phyloP scores from a whole-genome alignment of 2,888 invertebrate species.

The Pseudococcus longispinus region DNA sequence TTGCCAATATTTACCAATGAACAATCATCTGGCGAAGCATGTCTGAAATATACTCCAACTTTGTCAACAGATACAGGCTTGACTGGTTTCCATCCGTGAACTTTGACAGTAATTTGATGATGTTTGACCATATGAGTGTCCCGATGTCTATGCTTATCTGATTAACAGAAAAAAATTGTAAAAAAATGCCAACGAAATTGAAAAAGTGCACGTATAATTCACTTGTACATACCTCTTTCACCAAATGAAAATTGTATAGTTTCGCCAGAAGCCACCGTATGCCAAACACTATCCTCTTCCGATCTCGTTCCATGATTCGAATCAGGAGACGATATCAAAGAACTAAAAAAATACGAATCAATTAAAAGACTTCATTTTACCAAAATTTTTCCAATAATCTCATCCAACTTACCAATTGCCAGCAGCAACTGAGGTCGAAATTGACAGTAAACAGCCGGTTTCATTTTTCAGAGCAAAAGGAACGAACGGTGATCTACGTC shows the following conservation, averaged over 20 bases:
- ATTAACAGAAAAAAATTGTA: not conserved
- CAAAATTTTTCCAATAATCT: not conserved
- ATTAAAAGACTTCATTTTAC: not conserved
- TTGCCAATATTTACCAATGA: constrained; percentile 26
- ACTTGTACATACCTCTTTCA: constrained; percentile 62
- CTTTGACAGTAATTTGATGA: constrained; percentile 86
- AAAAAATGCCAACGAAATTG: not conserved
- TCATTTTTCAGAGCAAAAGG: constrained; percentile 93
- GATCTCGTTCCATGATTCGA: not conserved
- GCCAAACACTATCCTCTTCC: constrained; percentile 66
- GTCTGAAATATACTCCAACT: constrained; percentile 92
- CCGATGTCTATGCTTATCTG: constrained; percentile 71
- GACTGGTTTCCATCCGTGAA: constrained; percentile 88
- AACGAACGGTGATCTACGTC: constrained; percentile 87
- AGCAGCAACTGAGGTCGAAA: constrained; percentile 70
- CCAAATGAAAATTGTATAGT: constrained; percentile 88
- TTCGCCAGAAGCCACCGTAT: constrained; percentile 74
- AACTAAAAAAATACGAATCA: not conserved
- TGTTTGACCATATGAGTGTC: constrained; percentile 79
- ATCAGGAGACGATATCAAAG: constrained; percentile 24
- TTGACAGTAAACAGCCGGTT: constrained; percentile 85
- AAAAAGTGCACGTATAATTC: not conserved
- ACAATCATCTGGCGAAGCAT: constrained; percentile 66
- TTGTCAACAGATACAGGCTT: constrained; percentile 93
- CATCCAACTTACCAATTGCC: constrained; percentile 17